Evolutionary conservation across 2,113 vertebrate genomes (phyloP), one percentile per base, ranked within the genome.

Genomic region (Tonatia bakeri): DNA sequence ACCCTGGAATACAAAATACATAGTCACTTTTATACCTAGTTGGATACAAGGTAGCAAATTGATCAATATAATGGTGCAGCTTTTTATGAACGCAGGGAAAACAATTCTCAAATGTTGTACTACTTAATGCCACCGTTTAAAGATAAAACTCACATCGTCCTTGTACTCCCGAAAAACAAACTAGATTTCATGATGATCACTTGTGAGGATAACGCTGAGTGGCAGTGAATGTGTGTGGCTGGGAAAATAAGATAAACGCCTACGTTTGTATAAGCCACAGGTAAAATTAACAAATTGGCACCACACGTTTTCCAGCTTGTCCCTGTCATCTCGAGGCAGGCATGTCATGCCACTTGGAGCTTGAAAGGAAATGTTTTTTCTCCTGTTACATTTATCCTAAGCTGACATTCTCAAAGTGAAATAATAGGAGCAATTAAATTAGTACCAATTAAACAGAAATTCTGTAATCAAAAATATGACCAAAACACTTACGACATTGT

Each of bases 1-100:
- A 93, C 33, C 70, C 40, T 59, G 7, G 75, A 69, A 82, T 97
- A 70, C 82, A 96, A 94, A 90, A 97, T 94, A 97, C 73, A 98
- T 59, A n/a, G 81, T 64, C 83, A 88, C 81, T 96, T 96, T 95
- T 73, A 96, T 72, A 97, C 54, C 77, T 91, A 90, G 73, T 10
- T 64, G 90, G 61, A 96, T 0, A 11, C 76, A 95, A 92, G 92
- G 28, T 88, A 93, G 65, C 54, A 96, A 97, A 97, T 92, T 73
- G 86, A 93, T 91, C 95, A 95, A 83, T 95, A 96, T 94, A 96
- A 94, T 50, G 45, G 69, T 90, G 72, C 38, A 72, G 28, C 15
- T 93, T 86, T 95, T 93, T 89, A 83, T 28, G 26, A 36, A n/a
- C 52, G 47, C 24, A 47, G 28, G 70, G 28, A 93, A 83, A 43